Conservation (phyloP, 2,888 invertebrate species). For the Plebejus anna region DNA sequence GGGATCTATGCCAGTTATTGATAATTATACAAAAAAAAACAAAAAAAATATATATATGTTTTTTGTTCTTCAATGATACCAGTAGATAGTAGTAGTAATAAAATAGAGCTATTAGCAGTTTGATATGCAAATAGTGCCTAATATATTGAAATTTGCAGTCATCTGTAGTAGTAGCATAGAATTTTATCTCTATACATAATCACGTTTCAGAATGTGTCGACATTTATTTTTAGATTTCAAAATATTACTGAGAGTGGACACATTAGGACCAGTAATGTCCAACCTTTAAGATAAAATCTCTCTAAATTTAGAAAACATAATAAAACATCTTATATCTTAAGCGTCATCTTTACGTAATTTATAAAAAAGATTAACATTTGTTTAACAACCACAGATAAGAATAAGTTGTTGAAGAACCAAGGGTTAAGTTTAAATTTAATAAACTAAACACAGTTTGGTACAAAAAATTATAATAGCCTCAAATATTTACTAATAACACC, state of each 20-base stretch:
- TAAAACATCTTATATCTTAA: slow-evolving; percentile 21
- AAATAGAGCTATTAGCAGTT: neutral
- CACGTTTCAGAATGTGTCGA: neutral
- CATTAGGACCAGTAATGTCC: slow-evolving; percentile 12
- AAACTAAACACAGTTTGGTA: neutral
- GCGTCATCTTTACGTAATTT: slow-evolving; percentile 22
- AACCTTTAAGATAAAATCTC: neutral
- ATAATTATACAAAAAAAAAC: too few species aligned
- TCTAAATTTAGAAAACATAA: slow-evolving; percentile 5
- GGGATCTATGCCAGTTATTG: too few species aligned
- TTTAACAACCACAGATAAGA: slow-evolving; percentile 10
- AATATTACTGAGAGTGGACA: slow-evolving; percentile 1
- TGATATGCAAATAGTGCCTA: neutral
- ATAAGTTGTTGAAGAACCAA: neutral
- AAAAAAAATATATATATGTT: too few species aligned
- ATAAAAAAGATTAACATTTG: slow-evolving; percentile 17
- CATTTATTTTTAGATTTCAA: neutral
- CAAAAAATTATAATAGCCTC: neutral
- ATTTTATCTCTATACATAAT: neutral
- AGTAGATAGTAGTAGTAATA: neutral
- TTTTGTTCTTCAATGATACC: too few species aligned
- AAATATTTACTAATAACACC: neutral
- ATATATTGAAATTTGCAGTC: neutral
- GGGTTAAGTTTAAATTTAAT: neutral
- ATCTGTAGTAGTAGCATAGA: neutral